phyloP scores from a whole-genome alignment of 2,888 invertebrate genomes.

The Leptopilina myrica region DNA sequence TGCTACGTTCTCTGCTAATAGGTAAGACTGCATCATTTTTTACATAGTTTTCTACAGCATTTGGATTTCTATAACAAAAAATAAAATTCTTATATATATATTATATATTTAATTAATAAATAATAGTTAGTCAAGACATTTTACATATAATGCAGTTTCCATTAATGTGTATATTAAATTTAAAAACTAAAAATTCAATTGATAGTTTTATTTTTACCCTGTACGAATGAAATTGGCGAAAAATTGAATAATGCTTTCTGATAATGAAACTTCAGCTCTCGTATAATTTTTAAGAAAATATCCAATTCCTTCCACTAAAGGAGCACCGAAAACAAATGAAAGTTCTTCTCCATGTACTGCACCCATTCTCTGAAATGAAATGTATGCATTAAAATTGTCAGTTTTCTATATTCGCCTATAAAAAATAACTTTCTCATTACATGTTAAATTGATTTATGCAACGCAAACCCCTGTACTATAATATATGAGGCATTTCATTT shows the following conservation, averaged over 20 bases:
- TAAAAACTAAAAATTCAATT: too few relatives aligned
- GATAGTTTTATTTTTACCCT: conserved; percentile 82
- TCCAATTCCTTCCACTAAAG: conserved; percentile 88
- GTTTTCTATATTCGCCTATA: too few relatives aligned
- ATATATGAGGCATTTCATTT: too few relatives aligned
- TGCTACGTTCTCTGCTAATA: conserved; percentile 89
- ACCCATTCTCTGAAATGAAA: conserved; percentile 85
- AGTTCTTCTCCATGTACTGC: conserved; percentile 95
- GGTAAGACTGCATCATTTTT: conserved; percentile 87
- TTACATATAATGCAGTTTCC: too few relatives aligned
- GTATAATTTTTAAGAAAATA: conserved; percentile 94
- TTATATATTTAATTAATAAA: too few relatives aligned
- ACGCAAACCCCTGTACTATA: too few relatives aligned
- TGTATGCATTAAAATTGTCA: neutral
- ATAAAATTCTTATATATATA: neutral
- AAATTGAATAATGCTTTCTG: conserved; percentile 92
- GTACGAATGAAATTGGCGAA: conserved; percentile 92
- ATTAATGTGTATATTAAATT: too few relatives aligned
- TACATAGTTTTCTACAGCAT: conserved; percentile 82
- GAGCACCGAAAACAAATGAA: conserved; percentile 94
- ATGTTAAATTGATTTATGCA: too few relatives aligned
- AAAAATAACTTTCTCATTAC: too few relatives aligned
- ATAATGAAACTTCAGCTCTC: conserved; percentile 89
- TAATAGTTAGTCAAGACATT: too few relatives aligned
- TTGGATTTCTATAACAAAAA: conserved; percentile 85